Base-by-base conservation (phyloP, 1,140 invertebrate genomes). In the Stenopsyche tienmushanensis region DNA sequence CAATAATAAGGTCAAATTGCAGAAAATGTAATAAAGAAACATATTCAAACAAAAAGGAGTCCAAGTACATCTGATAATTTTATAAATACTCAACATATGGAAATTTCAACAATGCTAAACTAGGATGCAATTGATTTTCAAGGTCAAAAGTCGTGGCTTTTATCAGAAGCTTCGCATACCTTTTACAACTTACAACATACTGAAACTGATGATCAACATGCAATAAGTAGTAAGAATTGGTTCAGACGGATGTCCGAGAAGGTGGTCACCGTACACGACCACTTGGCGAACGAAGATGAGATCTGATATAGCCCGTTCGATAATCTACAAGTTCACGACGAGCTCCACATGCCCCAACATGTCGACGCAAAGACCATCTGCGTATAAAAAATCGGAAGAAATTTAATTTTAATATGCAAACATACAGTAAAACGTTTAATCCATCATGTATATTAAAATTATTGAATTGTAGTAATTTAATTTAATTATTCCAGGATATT, bases 281-380 rank as follows among this genome's bases (percentile, higher is more conserved):
- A 5, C 91, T 94, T 41, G 92, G 92, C 72, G 92, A 94, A 52
- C 92, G 85, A 72, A 94, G 83, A 79, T 94, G 91, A 59, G 91
- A 93, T 72, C 92, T 86, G 74, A 94, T 94, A 78, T 94, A 93
- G 64, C 92, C 92, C 49, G 92, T 95, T 73, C 92, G 85, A 83
- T 90, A 92, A 80, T 92, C 90, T 68, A 88, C 84, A 54, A 86
- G 82, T 74, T 90, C 86, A 64, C 85, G 82, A 62, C 83, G 72
- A 1, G 84, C 73, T 77, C 82, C 67, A 76, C 83, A 76, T 83
- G 83, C 73, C 79, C 78, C 67, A 15, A 85, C 87, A 72, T 86
- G 84, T 66, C 89, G 77, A 53, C 77, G 77, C 54, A 76, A 71
- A 10, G 67, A 66, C 80, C 78, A 81, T 74, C 78, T 81, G 42